Conservation (phyloP, 2,888 invertebrate genomes). For the Lepeophtheirus nordmannii region DNA sequence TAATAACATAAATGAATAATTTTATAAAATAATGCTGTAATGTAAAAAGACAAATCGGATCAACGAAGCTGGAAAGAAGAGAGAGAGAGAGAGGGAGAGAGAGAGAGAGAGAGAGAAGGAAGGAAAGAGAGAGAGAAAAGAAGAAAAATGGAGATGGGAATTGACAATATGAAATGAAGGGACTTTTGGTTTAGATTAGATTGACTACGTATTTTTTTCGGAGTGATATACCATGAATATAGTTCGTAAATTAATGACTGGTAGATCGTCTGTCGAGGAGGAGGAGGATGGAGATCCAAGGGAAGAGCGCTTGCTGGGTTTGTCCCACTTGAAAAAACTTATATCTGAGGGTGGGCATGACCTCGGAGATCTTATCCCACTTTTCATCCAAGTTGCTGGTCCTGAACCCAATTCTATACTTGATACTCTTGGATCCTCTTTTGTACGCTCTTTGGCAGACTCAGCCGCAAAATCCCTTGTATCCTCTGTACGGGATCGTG, state of each 20-base stretch:
- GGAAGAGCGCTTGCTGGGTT: slow-evolving; percentile 44
- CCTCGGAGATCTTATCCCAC: not conserved
- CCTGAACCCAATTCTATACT: not conserved
- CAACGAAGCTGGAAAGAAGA: no score
- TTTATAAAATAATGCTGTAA: no score
- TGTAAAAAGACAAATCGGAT: no score
- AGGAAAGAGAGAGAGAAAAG: not conserved
- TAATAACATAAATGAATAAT: no score
- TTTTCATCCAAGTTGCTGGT: slow-evolving; percentile 29
- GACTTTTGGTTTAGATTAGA: not conserved
- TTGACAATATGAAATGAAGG: not conserved
- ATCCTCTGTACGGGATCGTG: slow-evolving; percentile 80
- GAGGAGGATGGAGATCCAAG: not conserved
- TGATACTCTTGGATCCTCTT: not conserved
- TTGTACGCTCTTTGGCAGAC: slow-evolving; percentile 56
- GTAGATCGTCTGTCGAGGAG: not conserved
- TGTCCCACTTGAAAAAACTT: slow-evolving; percentile 88
- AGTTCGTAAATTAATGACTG: slow-evolving; percentile 2
- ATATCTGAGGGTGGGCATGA: slow-evolving; percentile 47
- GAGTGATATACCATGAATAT: not conserved
- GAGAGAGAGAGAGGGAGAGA: no score
- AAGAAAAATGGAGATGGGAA: not conserved
- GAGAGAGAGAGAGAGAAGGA: slow-evolving; percentile 13
- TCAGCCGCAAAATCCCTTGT: slow-evolving; percentile 91
- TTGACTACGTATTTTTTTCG: no score